Percentiles rank a stretch among this genome's conserved stretches.
Conservation (phyloP, 1,140 invertebrate species). For the Adelges cooleyi region DNA sequence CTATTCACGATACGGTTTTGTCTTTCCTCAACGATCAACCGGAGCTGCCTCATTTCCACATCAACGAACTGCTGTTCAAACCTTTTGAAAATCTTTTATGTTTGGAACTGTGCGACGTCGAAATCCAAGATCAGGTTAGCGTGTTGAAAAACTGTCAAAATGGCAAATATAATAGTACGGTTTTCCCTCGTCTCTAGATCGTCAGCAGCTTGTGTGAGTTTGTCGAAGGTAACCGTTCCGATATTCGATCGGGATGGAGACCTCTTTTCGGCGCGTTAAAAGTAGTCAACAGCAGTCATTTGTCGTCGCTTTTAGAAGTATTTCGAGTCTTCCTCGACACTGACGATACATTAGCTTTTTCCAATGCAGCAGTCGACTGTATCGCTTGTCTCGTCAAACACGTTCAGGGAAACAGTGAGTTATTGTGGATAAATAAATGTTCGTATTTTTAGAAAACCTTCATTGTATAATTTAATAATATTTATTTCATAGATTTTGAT, state of each 20-base stretch:
- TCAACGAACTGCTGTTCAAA: conserved; percentile 88
- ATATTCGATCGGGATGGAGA: conserved; percentile 86
- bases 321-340: conserved; percentile 85
- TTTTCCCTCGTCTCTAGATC: conserved; percentile 51
- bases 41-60: conserved; percentile 85
- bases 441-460: too few species aligned
- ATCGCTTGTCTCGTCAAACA: conserved; percentile 72
- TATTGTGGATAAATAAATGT: too few species aligned
- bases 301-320: conserved; percentile 73
- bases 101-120: conserved; percentile 79
- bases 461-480: background rate
- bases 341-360: conserved; percentile 83
- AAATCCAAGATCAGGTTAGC: conserved; percentile 71
- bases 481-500: conserved; percentile 1
- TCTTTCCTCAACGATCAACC: conserved; percentile 75
- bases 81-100: conserved; percentile 89
- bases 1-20: conserved; percentile 83
- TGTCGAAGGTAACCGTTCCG: conserved; percentile 81
- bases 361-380: conserved; percentile 85
- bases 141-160: background rate
- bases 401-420: conserved; percentile 45
- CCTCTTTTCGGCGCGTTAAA: conserved; percentile 81
- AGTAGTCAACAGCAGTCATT: conserved; percentile 56
- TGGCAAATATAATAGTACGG: too few species aligned
- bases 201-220: conserved; percentile 90